Evolutionary conservation across 1,140 invertebrate genomes (phyloP).

Genomic region (Asbolus verrucosus): DNA sequence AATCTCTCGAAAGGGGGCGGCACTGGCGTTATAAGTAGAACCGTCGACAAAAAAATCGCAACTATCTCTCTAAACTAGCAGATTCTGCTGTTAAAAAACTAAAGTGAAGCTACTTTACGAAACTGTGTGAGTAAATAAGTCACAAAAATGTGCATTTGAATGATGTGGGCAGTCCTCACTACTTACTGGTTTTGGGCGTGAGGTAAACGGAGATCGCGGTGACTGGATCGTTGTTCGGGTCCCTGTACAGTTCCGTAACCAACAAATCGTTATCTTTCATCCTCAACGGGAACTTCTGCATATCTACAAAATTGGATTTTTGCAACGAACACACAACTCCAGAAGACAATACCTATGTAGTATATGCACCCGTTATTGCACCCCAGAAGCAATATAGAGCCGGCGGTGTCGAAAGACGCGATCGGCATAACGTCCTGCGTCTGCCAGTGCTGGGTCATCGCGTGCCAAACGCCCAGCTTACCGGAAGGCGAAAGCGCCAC

Average conservation of each 20-base stretch:
- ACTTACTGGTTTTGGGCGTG: slow-evolving; percentile 96
- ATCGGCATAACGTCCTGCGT: slow-evolving; percentile 96
- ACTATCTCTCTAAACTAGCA: too few species aligned
- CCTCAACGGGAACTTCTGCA: slow-evolving; percentile 98
- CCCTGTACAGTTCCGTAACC: slow-evolving; percentile 96
- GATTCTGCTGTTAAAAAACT: not conserved
- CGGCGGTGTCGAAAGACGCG: slow-evolving; percentile 95
- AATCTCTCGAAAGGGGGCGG: too few species aligned
- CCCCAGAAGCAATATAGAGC: slow-evolving; percentile 93
- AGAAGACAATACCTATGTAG: slow-evolving; percentile 84
- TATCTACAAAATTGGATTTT: slow-evolving; percentile 76
- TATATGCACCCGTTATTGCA: slow-evolving; percentile 97
- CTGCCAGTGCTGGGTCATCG: slow-evolving; percentile 98
- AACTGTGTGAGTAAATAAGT: slow-evolving; percentile 33
- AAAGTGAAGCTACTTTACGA: slow-evolving; percentile 41
- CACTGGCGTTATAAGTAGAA: too few species aligned
- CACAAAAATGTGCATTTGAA: slow-evolving; percentile 25
- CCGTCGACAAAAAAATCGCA: too few species aligned
- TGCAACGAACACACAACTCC: not conserved
- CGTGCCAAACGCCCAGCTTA: slow-evolving; percentile 99
- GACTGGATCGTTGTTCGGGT: slow-evolving; percentile 94
- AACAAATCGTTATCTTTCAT: slow-evolving; percentile 99
- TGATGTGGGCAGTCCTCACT: not conserved
- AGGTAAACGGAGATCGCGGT: slow-evolving; percentile 99
- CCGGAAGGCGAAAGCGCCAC: slow-evolving; percentile 93